Conservation (phyloP, 2,797 vertebrate species). For the Sylvilagus floridanus region DNA sequence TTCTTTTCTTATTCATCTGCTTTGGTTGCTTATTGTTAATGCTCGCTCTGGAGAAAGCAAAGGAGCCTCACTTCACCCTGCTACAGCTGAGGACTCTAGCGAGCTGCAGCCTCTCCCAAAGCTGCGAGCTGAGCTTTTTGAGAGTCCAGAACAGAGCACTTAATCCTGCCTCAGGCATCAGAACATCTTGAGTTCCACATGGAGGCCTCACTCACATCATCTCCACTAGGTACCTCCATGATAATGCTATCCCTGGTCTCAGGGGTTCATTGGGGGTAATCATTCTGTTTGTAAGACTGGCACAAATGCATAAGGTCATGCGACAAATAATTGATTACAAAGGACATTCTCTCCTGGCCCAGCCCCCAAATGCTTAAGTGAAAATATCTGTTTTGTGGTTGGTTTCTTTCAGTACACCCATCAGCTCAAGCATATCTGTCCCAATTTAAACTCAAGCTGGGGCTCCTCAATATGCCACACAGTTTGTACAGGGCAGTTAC, state of each 20-base stretch:
- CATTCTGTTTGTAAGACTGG: background rate
- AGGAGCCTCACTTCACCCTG: background rate
- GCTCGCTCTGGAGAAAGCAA: background rate
- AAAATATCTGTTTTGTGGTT: background rate
- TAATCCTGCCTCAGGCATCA: background rate
- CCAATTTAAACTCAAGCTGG: background rate
- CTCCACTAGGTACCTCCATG: background rate
- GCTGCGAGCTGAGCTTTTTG: too few relatives aligned
- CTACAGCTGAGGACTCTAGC: background rate
- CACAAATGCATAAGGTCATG: fast-evolving
- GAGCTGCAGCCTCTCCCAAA: background rate
- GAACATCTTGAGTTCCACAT: background rate
- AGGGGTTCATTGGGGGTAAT: background rate
- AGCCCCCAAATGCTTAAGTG: background rate
- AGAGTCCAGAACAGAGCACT: fast-evolving
- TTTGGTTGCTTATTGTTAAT: background rate
- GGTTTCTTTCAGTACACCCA: background rate
- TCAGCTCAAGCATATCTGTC: background rate
- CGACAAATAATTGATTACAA: background rate
- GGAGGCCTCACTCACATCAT: background rate
- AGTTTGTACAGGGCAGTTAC: background rate
- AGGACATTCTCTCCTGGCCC: background rate
- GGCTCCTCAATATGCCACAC: background rate
- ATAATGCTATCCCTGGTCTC: background rate
- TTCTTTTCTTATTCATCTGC: background rate